Evolutionary conservation across 1,140 invertebrate genomes (phyloP).

Genomic region (Potamilus streckersoni): DNA sequence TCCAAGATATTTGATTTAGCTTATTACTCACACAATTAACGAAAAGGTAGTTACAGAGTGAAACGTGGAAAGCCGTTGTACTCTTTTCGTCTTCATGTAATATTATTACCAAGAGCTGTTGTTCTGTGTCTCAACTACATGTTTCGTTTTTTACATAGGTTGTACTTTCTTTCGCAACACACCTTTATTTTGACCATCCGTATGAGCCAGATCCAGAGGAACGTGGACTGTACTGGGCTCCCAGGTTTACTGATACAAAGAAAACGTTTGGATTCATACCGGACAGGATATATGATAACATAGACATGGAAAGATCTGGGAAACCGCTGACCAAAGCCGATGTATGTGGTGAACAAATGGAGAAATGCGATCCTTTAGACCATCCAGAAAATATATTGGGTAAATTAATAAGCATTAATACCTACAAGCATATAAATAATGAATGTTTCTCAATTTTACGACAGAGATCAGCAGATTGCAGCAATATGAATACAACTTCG

Average conservation of each 20-base stretch:
- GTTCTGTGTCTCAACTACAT: too few species aligned
- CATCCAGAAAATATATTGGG: conserved; percentile 37
- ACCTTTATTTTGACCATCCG: conserved; percentile 52
- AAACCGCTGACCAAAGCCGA: conserved; percentile 3
- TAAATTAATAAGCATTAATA: not conserved
- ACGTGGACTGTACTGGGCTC: conserved; percentile 42
- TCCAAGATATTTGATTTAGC: too few species aligned
- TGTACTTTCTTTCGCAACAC: conserved; percentile 43
- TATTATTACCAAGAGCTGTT: too few species aligned
- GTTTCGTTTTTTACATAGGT: conserved; percentile 23
- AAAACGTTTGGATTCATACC: conserved; percentile 37
- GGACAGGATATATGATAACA: conserved; percentile 30
- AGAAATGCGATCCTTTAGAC: conserved; percentile 27
- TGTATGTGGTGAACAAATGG: conserved; percentile 20
- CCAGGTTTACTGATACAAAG: conserved; percentile 33
- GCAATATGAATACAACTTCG: too few species aligned
- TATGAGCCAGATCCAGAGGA: conserved; percentile 50
- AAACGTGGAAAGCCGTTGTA: too few species aligned
- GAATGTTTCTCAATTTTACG: too few species aligned
- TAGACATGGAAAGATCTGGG: conserved; percentile 18
- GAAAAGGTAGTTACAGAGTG: too few species aligned
- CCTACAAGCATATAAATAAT: too few species aligned
- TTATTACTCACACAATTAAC: too few species aligned
- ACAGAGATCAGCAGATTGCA: too few species aligned
- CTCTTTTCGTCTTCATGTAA: too few species aligned